phyloP scores from a whole-genome alignment of 2,113 vertebrate genomes.

The Oreochromis tanganicae region DNA sequence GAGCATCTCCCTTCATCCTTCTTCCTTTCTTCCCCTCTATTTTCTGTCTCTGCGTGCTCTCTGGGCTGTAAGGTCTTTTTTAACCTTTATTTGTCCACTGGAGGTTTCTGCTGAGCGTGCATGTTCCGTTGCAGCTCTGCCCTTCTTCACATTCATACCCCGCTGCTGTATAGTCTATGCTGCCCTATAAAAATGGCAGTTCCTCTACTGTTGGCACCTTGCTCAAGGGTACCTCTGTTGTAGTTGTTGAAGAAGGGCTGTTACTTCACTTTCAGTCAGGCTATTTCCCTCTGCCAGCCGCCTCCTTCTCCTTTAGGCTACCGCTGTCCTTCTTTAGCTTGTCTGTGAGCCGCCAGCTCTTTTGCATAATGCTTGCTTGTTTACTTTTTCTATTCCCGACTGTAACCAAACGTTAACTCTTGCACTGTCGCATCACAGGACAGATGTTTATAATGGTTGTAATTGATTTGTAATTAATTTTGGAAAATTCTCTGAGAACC shows the following conservation, averaged over 20 bases:
- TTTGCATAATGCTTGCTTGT: neutral
- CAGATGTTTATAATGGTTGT: neutral
- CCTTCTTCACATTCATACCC: constrained; percentile 18
- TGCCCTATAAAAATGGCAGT: constrained; percentile 9
- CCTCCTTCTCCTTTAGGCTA: neutral
- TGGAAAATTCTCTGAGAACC: neutral
- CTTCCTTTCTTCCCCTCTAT: neutral
- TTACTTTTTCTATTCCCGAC: neutral
- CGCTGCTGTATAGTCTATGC: neutral
- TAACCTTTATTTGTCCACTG: constrained; percentile 34
- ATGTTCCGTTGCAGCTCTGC: constrained; percentile 6
- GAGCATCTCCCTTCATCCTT: constrained; percentile 13
- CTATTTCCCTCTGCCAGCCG: neutral
- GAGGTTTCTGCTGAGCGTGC: constrained; percentile 44
- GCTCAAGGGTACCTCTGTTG: neutral
- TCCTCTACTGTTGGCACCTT: neutral
- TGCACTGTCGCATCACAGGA: neutral
- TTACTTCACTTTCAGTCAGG: neutral
- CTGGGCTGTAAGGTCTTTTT: neutral
- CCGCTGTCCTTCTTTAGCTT: neutral
- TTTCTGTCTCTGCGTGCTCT: neutral
- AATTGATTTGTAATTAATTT: neutral
- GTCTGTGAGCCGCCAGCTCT: neutral
- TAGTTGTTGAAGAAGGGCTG: neutral
- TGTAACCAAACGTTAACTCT: neutral